Evolutionary conservation across 2,888 invertebrate species (phyloP).

Genomic region (Lamproptera curius): DNA sequence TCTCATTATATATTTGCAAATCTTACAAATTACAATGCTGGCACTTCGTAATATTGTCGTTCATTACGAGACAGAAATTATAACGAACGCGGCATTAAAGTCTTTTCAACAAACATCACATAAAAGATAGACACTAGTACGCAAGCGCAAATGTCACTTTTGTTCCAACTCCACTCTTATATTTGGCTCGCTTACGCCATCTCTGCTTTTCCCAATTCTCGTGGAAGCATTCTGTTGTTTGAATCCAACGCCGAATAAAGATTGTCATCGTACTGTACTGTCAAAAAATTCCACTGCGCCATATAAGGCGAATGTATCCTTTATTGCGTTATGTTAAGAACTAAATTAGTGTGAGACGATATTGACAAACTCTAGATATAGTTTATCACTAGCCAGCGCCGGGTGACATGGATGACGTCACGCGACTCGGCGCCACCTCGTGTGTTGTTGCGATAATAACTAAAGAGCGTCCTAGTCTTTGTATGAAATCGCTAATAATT

Average conservation of each 20-base stretch:
- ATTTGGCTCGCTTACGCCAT: constrained; percentile 10
- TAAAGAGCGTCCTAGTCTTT: constrained; percentile 31
- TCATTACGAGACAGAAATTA: too few species aligned
- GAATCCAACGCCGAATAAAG: constrained; percentile 7
- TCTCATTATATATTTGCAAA: too few species aligned
- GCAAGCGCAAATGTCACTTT: constrained; percentile 17
- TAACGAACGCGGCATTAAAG: not conserved
- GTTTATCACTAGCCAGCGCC: constrained; percentile 30
- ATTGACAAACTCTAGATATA: constrained; percentile 15
- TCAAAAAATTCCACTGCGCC: constrained; percentile 16
- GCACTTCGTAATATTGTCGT: too few species aligned
- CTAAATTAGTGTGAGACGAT: constrained; percentile 5
- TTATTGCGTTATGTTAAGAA: not conserved
- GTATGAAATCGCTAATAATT: constrained; percentile 26
- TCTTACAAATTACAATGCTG: too few species aligned
- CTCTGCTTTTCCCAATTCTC: constrained; percentile 14
- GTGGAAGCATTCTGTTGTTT: constrained; percentile 15
- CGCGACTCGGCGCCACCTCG: constrained; percentile 38
- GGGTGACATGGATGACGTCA: constrained; percentile 39
- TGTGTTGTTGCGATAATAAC: constrained; percentile 30
- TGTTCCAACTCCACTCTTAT: constrained; percentile 9
- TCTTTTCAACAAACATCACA: constrained; percentile 2
- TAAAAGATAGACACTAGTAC: constrained; percentile 1
- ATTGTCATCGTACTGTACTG: constrained; percentile 10
- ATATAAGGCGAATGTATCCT: constrained; percentile 4